Percentiles rank a stretch among this genome's conserved stretches.
Evolutionary conservation across 2,888 invertebrate species (phyloP).

Genomic region (Agrilus cyanescens): DNA sequence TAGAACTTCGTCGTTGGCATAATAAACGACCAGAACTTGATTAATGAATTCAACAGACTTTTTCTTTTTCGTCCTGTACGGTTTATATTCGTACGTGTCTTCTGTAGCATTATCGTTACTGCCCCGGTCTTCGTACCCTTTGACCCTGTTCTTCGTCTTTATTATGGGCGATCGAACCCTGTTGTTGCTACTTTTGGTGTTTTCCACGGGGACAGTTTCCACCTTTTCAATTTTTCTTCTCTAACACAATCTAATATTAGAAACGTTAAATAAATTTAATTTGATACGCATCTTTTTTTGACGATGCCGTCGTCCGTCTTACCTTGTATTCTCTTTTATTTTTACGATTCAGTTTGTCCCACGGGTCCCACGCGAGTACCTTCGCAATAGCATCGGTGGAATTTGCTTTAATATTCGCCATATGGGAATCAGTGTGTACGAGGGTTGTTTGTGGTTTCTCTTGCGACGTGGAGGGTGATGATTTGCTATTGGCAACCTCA

Average conservation of each 20-base stretch:
- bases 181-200: constrained; percentile 4
- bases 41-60: constrained; percentile 36
- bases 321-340: constrained; percentile 27
- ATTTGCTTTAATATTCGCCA: constrained; percentile 13
- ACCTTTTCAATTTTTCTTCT: constrained; percentile 12
- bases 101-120: constrained; percentile 2
- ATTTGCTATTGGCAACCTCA: constrained; percentile 17
- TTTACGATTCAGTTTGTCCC: constrained; percentile 26
- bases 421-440: constrained; percentile 17
- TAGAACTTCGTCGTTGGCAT: constrained; percentile 41
- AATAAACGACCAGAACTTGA: constrained; percentile 51
- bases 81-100: constrained; percentile 21
- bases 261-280: neutral
- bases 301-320: constrained; percentile 5
- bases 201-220: constrained; percentile 13
- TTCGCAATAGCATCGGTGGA: constrained; percentile 17
- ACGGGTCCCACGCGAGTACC: constrained; percentile 26
- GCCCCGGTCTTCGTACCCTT: constrained; percentile 3
- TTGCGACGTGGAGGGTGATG: constrained; percentile 14
- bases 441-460: constrained; percentile 11
- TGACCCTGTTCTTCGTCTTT: constrained; percentile 1
- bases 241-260: neutral
- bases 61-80: constrained; percentile 30
- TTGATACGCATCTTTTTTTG: neutral
- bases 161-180: neutral